Conservation (phyloP, 2,888 invertebrate species). For the Deilephila porcellus region DNA sequence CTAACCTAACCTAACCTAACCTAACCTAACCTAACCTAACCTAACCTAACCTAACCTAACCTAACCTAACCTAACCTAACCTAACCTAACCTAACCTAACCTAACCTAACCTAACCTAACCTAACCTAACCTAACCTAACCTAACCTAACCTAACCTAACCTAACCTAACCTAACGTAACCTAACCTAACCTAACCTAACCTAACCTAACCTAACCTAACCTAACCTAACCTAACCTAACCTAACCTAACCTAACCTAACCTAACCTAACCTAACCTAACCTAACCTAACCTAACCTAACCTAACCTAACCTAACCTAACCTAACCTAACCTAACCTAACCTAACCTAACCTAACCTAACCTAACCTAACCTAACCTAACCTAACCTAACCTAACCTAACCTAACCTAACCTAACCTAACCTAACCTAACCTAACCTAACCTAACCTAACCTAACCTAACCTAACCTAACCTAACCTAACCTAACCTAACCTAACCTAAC, state of each 20-base stretch:
- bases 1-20: conserved; percentile 33
- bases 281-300: conserved; percentile 35
- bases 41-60: conserved; percentile 32
- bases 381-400: background rate
- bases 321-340: conserved; percentile 30
- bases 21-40: conserved; percentile 33
- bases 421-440: background rate
- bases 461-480: conserved; percentile 30
- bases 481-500: conserved; percentile 33
- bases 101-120: conserved; percentile 29
- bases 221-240: conserved; percentile 20
- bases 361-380: conserved; percentile 26
- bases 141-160: conserved; percentile 34
- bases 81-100: conserved; percentile 33
- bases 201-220: too few relatives aligned
- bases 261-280: conserved; percentile 35
- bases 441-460: conserved; percentile 7
- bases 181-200: too few relatives aligned
- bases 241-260: conserved; percentile 29
- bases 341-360: conserved; percentile 33
- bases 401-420: background rate
- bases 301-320: conserved; percentile 22
- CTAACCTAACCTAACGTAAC: conserved; percentile 19
- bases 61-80: conserved; percentile 32
- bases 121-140: conserved; percentile 34